These are phyloP conservation scores for Fistularia tabacaria DNA, from an alignment of 2,797 vertebrate genomes.

Conservation along the genomic window DNA sequence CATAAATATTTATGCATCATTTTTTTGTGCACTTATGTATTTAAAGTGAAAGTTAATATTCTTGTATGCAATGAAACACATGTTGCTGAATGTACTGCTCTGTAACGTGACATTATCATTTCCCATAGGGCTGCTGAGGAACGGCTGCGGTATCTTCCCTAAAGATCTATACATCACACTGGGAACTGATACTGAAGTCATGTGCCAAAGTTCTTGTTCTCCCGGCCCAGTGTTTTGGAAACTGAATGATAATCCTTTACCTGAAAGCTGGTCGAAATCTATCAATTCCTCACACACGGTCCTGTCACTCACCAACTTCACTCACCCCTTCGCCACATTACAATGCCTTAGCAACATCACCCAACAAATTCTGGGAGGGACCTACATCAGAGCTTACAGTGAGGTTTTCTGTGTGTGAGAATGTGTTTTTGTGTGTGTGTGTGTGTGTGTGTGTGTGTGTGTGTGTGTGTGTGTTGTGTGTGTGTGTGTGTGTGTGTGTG, in stretches of 20 bases:
- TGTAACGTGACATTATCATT: not conserved
- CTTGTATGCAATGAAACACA: not conserved
- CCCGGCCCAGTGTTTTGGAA: slow-evolving; percentile 48
- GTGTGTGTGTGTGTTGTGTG: too few relatives aligned
- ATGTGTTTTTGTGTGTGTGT: not conserved
- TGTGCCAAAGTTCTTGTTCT: slow-evolving; percentile 39
- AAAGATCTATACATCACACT: slow-evolving; percentile 39
- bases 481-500: too few relatives aligned
- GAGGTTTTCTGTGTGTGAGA: slow-evolving; percentile 10
- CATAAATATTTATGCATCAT: too few relatives aligned
- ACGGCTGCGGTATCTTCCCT: slow-evolving; percentile 36
- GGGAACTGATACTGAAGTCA: slow-evolving; percentile 32
- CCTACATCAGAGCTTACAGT: slow-evolving; percentile 55
- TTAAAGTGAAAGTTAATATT: too few relatives aligned
- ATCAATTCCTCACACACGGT: slow-evolving; percentile 40
- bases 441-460: not conserved
- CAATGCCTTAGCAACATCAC: slow-evolving; percentile 27
- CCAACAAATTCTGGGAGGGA: slow-evolving; percentile 43
- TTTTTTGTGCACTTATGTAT: too few relatives aligned
- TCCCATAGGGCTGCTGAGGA: slow-evolving; percentile 23
- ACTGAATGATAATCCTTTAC: not conserved
- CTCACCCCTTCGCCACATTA: slow-evolving; percentile 4
- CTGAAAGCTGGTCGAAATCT: slow-evolving; percentile 15
- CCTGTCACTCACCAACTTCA: slow-evolving; percentile 51
- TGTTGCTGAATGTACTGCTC: not conserved